These are phyloP conservation scores for Geothlypis trichas DNA, from an alignment of 2,113 vertebrate genomes.

Conservation along the genomic window DNA sequence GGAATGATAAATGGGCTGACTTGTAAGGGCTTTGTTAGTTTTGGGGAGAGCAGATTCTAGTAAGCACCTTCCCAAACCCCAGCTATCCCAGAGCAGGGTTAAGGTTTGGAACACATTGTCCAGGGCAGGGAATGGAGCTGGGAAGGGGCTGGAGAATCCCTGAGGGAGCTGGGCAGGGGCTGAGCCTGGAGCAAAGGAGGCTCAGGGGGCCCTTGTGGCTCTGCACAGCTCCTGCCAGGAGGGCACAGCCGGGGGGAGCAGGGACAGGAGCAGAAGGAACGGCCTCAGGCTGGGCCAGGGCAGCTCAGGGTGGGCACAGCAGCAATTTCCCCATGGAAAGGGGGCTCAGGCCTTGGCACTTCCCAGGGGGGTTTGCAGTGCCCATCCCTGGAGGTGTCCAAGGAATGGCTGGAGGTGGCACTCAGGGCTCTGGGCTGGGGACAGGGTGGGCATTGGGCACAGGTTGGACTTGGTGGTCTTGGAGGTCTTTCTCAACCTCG, in stretches of 20 bases:
- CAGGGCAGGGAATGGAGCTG: rapidly evolving
- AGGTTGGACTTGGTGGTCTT: rapidly evolving
- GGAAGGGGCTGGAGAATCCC: not conserved
- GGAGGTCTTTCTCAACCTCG: not conserved
- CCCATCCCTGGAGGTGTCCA: not conserved
- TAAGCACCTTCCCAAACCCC: not conserved
- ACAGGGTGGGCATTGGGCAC: rapidly evolving
- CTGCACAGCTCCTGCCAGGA: not conserved
- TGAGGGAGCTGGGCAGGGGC: not conserved
- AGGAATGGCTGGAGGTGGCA: rapidly evolving
- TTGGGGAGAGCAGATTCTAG: not conserved
- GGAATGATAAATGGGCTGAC: not conserved
- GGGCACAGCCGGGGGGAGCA: not conserved
- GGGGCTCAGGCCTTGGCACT: rapidly evolving
- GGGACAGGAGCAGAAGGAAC: not conserved
- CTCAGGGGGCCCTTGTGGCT: not conserved
- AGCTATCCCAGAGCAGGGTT: not conserved
- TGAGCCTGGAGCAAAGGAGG: not conserved
- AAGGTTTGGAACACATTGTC: not conserved
- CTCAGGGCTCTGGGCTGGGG: not conserved
- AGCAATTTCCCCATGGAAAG: not conserved
- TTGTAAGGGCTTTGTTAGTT: not conserved
- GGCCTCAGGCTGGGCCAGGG: not conserved
- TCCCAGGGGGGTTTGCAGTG: not conserved
- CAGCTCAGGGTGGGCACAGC: not conserved